phyloP scores from a whole-genome alignment of 2,888 invertebrate genomes.

The Pemphredon lugubris region DNA sequence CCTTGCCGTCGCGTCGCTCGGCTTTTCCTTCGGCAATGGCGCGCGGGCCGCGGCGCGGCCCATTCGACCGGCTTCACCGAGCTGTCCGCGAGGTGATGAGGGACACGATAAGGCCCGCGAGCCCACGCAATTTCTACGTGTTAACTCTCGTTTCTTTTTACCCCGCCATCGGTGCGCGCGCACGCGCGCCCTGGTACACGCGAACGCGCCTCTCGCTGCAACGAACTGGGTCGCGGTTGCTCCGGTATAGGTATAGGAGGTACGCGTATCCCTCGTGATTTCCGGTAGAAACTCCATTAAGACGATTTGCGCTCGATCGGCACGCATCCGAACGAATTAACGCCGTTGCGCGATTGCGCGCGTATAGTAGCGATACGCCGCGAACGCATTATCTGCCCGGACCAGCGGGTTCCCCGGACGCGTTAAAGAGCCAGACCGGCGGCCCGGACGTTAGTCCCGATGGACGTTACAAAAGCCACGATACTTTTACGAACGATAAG shows the following conservation, averaged over 20 bases:
- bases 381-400: no score
- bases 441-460: no score
- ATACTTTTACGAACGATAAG: constrained; percentile 36
- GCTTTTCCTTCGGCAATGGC: constrained; percentile 38
- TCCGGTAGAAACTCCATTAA: constrained; percentile 72
- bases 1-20: constrained; percentile 3
- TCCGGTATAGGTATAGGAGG: no score
- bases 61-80: constrained; percentile 23
- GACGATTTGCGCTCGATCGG: constrained; percentile 60
- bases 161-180: no score
- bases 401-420: no score
- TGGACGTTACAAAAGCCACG: no score
- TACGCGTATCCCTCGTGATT: constrained; percentile 62
- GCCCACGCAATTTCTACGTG: constrained; percentile 65
- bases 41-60: no score
- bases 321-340: no score
- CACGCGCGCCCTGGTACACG: constrained; percentile 5
- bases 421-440: no score
- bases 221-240: constrained; percentile 56
- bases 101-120: constrained; percentile 47
- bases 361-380: no score
- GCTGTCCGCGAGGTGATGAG: constrained; percentile 42
- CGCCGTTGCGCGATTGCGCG: no score
- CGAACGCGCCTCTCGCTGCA: constrained; percentile 30
- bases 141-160: constrained; percentile 24